Conservation (phyloP, 2,888 invertebrate species). For the Blera fallax region DNA sequence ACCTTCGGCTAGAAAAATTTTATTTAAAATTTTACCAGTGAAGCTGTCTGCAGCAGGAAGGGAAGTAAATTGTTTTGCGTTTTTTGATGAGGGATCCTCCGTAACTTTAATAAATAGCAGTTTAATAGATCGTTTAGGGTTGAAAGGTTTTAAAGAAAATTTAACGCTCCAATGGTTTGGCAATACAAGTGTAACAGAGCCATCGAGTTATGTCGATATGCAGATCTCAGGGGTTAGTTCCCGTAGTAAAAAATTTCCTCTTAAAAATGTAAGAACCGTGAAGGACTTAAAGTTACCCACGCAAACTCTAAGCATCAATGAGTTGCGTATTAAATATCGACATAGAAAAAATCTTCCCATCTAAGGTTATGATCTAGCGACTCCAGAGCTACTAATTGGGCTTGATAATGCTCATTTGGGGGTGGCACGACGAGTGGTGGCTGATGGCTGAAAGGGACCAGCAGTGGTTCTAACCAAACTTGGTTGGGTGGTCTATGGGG, state of each 20-base stretch:
- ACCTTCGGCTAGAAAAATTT: neutral
- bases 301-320: constrained; percentile 17
- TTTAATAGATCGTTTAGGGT: constrained; percentile 19
- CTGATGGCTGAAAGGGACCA: constrained; percentile 1
- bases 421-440: neutral
- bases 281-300: constrained; percentile 23
- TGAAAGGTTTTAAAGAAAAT: constrained; percentile 19
- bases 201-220: constrained; percentile 31
- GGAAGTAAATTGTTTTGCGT: constrained; percentile 12
- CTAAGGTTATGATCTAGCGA: neutral
- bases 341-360: constrained; percentile 26
- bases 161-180: constrained; percentile 59
- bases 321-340: constrained; percentile 34
- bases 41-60: constrained; percentile 41
- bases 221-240: constrained; percentile 32
- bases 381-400: constrained; percentile 37
- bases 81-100: constrained; percentile 59
- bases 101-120: constrained; percentile 34
- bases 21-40: constrained; percentile 53
- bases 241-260: constrained; percentile 23
- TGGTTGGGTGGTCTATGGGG: constrained; percentile 37
- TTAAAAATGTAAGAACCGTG: constrained; percentile 45
- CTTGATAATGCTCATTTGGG: constrained; percentile 42
- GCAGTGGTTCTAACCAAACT: constrained; percentile 10
- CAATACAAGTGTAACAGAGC: constrained; percentile 21